Base-by-base conservation (phyloP, 2,797 vertebrate species). In the Iguana delicatissima region DNA sequence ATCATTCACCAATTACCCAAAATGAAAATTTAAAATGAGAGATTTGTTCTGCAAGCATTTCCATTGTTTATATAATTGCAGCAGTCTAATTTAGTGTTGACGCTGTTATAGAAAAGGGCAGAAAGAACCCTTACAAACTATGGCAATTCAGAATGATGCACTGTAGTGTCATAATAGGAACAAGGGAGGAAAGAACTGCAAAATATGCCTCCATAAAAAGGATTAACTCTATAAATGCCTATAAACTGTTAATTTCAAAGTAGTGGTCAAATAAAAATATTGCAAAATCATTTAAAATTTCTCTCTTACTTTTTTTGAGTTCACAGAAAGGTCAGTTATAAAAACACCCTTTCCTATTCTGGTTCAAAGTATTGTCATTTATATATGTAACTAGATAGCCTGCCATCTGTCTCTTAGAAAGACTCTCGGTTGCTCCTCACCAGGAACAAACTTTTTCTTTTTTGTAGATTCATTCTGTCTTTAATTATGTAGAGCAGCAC, bases 1-100 rank as follows among this genome's bases (percentile, higher is more conserved):
- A 99, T 98, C 98, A 98, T 98, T 97, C 97, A 96, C 98, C 98
- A 98, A 99, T 99, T 99, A 98, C 98, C 96, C 97, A 96, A 98
- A 99, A 98, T 98, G 98, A 99, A 98, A 98, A 98, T 98, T 98
- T 98, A 97, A 98, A 98, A 98, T 98, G 97, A 98, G 98, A 98
- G 96, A 94, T 97, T 98, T 98, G 97, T 98, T 98, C 97, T 97
- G 97, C 97, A 99, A 98, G 98, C 98, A 98, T 98, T 98, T 98
- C 97, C 96, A 98, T 99, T 99, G 98, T 98, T 97, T 97, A 98
- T 97, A 98, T 98, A 98, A 99, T 98, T 98, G 98, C 97, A 98
- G 96, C 97, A 97, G 98, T 97, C 97, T 97, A 98, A 98, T 98
- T 98, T 97, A 96, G 98, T 84, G 95, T 94, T 96, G 93, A 79